These are phyloP conservation scores for Pipistrellus kuhlii DNA, from an alignment of 2,797 vertebrate genomes.

Conservation along the genomic window DNA sequence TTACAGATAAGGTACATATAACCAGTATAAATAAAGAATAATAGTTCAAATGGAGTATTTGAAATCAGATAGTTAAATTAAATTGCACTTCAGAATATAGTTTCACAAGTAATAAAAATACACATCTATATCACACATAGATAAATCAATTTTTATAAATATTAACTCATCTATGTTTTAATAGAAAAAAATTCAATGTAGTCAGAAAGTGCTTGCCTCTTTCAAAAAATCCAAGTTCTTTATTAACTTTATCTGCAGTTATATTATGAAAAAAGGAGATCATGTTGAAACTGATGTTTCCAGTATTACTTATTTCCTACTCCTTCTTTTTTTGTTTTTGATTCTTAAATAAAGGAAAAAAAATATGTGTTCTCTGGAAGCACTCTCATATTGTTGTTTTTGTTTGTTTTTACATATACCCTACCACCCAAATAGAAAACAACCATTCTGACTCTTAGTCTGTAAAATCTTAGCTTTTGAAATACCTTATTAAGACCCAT, in stretches of 20 bases:
- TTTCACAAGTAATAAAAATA: neutral
- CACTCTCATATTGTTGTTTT: neutral
- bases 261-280: neutral
- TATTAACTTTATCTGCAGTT: neutral
- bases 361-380: neutral
- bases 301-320: neutral
- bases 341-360: neutral
- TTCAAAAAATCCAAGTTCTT: neutral
- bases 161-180: neutral
- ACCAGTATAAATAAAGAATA: neutral
- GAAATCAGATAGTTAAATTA: neutral
- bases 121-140: neutral
- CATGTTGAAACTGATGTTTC: neutral
- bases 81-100: neutral
- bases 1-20: neutral
- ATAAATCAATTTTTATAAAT: neutral
- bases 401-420: neutral
- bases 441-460: neutral
- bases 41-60: neutral
- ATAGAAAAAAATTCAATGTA: neutral
- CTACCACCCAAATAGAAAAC: neutral
- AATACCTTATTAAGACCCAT: neutral
- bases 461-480: neutral
- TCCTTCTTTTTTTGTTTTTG: neutral
- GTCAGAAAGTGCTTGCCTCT: neutral